Conservation (phyloP, 92 coral and sea anemone species). For the Desmophyllum pertusum region DNA sequence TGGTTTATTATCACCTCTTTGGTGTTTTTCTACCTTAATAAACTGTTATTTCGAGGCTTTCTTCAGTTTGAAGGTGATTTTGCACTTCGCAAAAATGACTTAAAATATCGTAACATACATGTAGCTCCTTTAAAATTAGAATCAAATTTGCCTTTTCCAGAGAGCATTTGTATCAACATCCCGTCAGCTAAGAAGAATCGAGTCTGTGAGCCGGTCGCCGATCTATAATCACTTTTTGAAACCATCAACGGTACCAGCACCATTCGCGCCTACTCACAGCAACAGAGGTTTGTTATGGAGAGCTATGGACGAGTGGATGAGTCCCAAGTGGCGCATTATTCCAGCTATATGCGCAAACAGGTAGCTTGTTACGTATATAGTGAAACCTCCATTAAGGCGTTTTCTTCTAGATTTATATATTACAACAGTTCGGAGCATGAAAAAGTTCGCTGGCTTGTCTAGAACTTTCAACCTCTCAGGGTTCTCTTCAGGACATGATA, state of each 20-base stretch:
- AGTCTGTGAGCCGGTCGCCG: slow-evolving; percentile 87
- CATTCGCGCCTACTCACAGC: slow-evolving; percentile 76
- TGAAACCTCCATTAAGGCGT: not conserved
- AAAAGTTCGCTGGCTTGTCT: too few species aligned
- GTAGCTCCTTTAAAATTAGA: too few species aligned
- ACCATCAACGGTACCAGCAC: slow-evolving; percentile 84
- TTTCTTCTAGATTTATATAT: too few species aligned
- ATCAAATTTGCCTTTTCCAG: slow-evolving; percentile 26
- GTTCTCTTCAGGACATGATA: too few species aligned
- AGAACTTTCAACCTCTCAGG: too few species aligned
- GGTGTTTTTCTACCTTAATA: too few species aligned
- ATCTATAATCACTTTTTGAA: slow-evolving; percentile 82
- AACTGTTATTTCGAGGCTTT: too few species aligned
- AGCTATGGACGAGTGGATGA: slow-evolving; percentile 64
- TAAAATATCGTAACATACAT: too few species aligned
- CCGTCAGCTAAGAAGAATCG: slow-evolving; percentile 76
- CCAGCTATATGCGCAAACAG: slow-evolving; percentile 70
- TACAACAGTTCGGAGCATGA: too few species aligned
- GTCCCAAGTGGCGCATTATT: slow-evolving; percentile 75
- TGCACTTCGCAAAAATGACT: too few species aligned
- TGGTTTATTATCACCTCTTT: too few species aligned
- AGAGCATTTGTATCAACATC: slow-evolving; percentile 78
- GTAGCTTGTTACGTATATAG: not conserved
- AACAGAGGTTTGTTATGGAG: slow-evolving; percentile 59
- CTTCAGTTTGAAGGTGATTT: too few species aligned